These are phyloP conservation scores for Pheosia gnoma DNA, from an alignment of 2,888 invertebrate species.

Conservation along the genomic window DNA sequence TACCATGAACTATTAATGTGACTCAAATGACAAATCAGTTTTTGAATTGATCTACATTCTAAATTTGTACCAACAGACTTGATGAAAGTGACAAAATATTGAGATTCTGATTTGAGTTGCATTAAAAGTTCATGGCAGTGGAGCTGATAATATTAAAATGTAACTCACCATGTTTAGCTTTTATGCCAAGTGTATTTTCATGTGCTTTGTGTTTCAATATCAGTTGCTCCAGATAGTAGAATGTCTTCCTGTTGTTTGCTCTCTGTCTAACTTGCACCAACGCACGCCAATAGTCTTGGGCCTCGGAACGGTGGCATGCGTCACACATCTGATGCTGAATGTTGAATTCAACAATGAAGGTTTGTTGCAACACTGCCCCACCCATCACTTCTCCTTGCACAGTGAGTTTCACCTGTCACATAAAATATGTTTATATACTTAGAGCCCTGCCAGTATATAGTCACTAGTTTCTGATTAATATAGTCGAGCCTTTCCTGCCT, in stretches of 20 bases:
- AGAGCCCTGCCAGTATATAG: too few relatives aligned
- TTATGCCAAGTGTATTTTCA: conserved; percentile 94
- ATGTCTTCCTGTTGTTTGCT: conserved; percentile 97
- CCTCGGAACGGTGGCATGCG: conserved; percentile 98
- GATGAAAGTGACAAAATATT: too few relatives aligned
- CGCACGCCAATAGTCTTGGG: conserved; percentile 99
- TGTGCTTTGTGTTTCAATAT: conserved; percentile 98
- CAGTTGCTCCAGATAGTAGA: conserved; percentile 98
- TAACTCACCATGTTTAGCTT: conserved; percentile 88
- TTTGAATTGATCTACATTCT: too few relatives aligned
- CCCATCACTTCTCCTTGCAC: conserved; percentile 97
- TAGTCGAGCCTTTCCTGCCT: too few relatives aligned
- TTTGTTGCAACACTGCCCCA: conserved; percentile 96
- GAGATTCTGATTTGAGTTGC: too few relatives aligned
- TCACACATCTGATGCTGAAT: conserved; percentile 98
- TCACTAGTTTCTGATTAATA: too few relatives aligned
- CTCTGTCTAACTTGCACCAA: conserved; percentile 94
- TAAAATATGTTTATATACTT: conserved; percentile 1
- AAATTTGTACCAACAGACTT: too few relatives aligned
- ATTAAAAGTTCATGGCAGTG: too few relatives aligned
- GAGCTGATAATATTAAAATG: too few relatives aligned
- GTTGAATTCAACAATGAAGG: conserved; percentile 96
- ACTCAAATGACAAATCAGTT: too few relatives aligned
- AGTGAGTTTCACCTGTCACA: conserved; percentile 90
- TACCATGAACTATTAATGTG: too few relatives aligned